Evolutionary conservation across 1,140 invertebrate species (phyloP), one percentile per base, ranked within the genome.

Genomic region (Drosophila teissieri): DNA sequence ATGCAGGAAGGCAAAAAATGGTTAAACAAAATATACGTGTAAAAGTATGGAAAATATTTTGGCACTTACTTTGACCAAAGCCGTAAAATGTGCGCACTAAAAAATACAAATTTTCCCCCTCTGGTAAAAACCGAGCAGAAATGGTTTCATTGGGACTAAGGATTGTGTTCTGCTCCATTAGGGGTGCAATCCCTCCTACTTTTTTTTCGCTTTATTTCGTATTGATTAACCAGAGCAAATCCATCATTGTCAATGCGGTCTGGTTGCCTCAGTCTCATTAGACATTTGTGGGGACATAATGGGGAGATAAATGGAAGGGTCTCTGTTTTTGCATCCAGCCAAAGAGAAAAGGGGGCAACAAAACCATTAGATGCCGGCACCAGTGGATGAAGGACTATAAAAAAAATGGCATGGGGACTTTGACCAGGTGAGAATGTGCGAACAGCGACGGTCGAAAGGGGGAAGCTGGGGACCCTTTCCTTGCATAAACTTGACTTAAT

Each of bases 401-500:
- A 31, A 27, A 48, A 4, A 4, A 4, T 4, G 31, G 27, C 11
- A 14, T 7, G 27, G 31, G 42, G 39, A 44, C 22, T 31, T 42
- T 54, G 51, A 45, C 45, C 72, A 73, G 72, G 72, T 74, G 72
- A 73, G 69, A 74, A 74, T 34, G 70, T 73, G 72, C 51, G 72
- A 73, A 74, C 72, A 56, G 12, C 4, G 31, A 22, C 22, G 63
- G 45, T 64, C 37, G 24, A 57, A 34, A 45, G 17, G 24, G 31
- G 44, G 19, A 17, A 17, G 60, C 44, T 22, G 19, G 45, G 55
- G 55, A 44, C 39, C 53, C 67, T 37, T 56, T 65, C 51, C 78
- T 80, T 88, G 83, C 83, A 88, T 89, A 88, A 88, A 88, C 83
- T 89, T 88, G 84, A 88, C 83, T 88, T 88, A 88, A 88, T 88